Evolutionary conservation across 2,888 invertebrate species (phyloP).

Genomic region (Dynastes hyllus): DNA sequence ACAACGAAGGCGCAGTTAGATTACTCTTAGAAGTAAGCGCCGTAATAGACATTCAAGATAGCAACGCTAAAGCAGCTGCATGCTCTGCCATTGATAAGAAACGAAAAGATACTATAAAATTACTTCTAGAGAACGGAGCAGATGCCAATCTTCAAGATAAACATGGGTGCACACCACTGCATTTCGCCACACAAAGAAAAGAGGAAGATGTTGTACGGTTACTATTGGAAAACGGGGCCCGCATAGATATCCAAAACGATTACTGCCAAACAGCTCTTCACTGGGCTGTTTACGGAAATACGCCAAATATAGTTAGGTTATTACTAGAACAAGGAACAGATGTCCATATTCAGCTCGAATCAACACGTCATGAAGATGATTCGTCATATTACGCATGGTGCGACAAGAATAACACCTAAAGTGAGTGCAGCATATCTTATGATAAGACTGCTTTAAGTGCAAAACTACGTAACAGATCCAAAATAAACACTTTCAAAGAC

Average conservation of each 20-base stretch:
- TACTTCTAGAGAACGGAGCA: not conserved
- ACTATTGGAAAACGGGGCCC: not conserved
- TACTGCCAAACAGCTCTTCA: not conserved
- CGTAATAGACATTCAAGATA: not conserved
- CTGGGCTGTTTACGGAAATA: not conserved
- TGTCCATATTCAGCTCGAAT: not conserved
- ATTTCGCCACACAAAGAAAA: too few species aligned
- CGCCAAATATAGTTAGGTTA: not conserved
- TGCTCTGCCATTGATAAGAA: not conserved
- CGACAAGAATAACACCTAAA: too few species aligned
- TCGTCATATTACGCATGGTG: too few species aligned
- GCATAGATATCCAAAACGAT: not conserved
- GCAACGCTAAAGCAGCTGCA: not conserved
- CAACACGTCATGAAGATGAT: too few species aligned
- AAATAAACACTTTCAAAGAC: not conserved
- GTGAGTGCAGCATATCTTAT: too few species aligned
- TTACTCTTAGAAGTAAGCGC: not conserved
- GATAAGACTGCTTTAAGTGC: too few species aligned
- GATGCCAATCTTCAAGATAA: not conserved
- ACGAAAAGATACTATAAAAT: not conserved
- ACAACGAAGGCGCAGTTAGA: not conserved
- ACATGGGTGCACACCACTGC: too few species aligned
- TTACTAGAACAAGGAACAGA: not conserved
- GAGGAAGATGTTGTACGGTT: not conserved
- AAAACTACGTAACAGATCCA: not conserved